Evolutionary conservation across 2,113 vertebrate genomes (phyloP).

Genomic region (Vicugna pacos): DNA sequence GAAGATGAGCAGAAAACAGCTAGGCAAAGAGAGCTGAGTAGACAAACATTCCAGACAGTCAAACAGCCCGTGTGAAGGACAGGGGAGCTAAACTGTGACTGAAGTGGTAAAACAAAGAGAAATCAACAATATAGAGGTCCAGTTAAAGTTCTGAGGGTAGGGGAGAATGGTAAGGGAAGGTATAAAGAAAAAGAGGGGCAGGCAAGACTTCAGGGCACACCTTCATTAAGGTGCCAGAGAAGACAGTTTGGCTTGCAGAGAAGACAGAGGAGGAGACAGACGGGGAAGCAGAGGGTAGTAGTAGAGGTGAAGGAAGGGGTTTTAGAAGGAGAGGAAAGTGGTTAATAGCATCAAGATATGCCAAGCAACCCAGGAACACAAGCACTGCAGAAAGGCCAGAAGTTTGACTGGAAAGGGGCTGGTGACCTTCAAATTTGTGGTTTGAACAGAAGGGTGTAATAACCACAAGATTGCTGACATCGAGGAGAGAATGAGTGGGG

Average conservation of each 20-base stretch:
- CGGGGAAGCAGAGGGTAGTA: background rate
- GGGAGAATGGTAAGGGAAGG: background rate
- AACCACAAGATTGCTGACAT: background rate
- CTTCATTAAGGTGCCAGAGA: background rate
- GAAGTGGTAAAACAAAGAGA: background rate
- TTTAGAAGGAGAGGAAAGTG: conserved; percentile 44
- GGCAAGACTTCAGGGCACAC: background rate
- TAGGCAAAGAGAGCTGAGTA: background rate
- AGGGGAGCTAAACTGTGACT: background rate
- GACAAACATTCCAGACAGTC: background rate
- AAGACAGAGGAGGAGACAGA: background rate
- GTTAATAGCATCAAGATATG: background rate
- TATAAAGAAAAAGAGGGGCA: background rate
- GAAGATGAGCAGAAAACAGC: background rate
- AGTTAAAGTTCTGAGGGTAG: background rate
- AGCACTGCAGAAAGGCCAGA: background rate
- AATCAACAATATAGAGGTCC: background rate
- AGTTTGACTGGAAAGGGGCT: background rate
- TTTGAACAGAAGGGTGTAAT: conserved; percentile 4
- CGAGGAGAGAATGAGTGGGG: background rate
- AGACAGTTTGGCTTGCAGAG: background rate
- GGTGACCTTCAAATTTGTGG: background rate
- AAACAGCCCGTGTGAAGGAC: background rate
- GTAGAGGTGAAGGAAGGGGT: background rate
- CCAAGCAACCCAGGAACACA: background rate